Evolutionary conservation across 2,888 invertebrate species (phyloP), one percentile per base, ranked within the genome.

Genomic region (Gasteruption jaculator): DNA sequence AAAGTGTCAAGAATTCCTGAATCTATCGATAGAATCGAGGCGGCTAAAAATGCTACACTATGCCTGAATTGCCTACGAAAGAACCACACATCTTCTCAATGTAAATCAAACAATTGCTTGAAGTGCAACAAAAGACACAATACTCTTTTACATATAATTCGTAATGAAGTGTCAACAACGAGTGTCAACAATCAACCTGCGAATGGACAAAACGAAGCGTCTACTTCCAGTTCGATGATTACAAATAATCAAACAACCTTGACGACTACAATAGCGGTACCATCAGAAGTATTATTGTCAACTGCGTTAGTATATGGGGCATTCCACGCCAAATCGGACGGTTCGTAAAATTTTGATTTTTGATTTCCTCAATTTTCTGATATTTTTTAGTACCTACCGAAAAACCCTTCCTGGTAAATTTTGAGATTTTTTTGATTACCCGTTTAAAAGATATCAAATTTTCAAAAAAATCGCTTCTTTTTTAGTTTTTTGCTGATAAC

Each of bases 1-100:
- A n/a, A 8, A 24, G 7, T n/a, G 24, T 35, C 16, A 7, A 21
- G 22, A 35, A 14, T n/a, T n/a, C 24, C n/a, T 24, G 7, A 7
- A n/a, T n/a, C 8, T n/a, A 7, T 24, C n/a, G n/a, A n/a, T 7
- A 7, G 24, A 8, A 7, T 8, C 8, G 8, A n/a, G n/a, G 24
- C 24, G 24, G 24, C 24, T 8, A 7, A 24, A 24, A 24, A 24
- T 24, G 24, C 24, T 8, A 8, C 24, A 2, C 6, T 37, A 12
- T 27, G 37, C 19, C 4, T n/a, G 4, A 38, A 38, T 11, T 38
- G 21, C 20, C 30, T 38, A 2, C 26, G 38, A 6, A 38, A 29
- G 15, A 27, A 22, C 21, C 38, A 38, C 3, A 7, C 22, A 29
- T 19, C 20, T 11, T 14, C 10, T 10, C 11, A 30, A 5, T 38